Evolutionary conservation across 2,113 vertebrate genomes (phyloP), one percentile per base, ranked within the genome.

Genomic region (Gymnorhina tibicen): DNA sequence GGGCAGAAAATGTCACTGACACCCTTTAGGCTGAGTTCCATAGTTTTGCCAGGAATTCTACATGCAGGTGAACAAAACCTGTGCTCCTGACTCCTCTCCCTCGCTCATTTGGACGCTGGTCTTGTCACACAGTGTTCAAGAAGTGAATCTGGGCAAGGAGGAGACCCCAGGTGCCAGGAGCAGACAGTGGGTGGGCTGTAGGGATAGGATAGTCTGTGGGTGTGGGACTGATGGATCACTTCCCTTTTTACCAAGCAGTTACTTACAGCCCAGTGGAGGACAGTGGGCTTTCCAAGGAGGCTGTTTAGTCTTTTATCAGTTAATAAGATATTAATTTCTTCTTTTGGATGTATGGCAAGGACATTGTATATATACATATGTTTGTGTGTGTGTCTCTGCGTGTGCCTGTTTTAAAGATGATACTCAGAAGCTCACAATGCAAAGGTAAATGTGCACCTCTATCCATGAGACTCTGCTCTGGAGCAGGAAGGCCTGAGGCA

Each of bases 161-260:
- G 16, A 83, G 53, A 73, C 6, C 24, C 6, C 37, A 83, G 63
- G 14, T 77, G 35, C 1, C 8, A 33, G 52, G 42, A 63, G 44
- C n/a, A 66, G 50, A 47, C 18, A 20, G 11, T 3, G 30, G 10
- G 21, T n/a, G 41, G 35, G 32, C 53, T 70, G 30, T 2, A 82
- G 39, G 56, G 42, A 67, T 41, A 55, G 74, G 28, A 58, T 0
- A 2, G 1, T 27, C 16, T 0, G 0, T 52, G 67, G 22, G 20
- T 3, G 9, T 39, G 63, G 74, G 44, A 24, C 3, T 8, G n/a
- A 27, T n/a, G 35, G 42, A 35, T 39, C 30, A 10, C 26, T 70
- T 63, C n/a, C 32, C 62, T 63, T 55, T 28, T 16, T 20, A 56
- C 27, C 24, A 18, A 35, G 18, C 15, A 52, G 23, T 15, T 42